Base-by-base conservation (phyloP, 2,797 vertebrate species). In the Clarias pachynema region DNA sequence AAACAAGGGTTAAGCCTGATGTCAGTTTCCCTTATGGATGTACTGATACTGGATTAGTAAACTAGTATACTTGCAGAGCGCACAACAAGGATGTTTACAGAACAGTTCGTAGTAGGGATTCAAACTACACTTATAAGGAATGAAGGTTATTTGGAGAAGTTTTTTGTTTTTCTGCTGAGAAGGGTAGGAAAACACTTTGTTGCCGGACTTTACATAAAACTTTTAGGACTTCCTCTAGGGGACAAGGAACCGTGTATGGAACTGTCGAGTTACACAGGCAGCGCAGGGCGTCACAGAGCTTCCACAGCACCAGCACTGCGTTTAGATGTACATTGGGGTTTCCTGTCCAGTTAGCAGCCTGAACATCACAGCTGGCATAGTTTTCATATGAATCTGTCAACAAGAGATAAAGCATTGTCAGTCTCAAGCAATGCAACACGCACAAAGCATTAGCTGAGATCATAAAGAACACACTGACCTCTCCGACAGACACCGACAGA, bases 331-430 rank as follows among this genome's bases (percentile, higher is more conserved):
- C 72, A 98, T 86, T 0, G 98, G 98, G 0, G 97, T 98, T 95
- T 99, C 98, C 86, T 99, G 98, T 85, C 98, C 98, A 0, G 98
- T 99, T 81, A 99, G 96, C 77, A 99, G 96, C 91, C 98, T 93
- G 94, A 99, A 99, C 98, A 99, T 99, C 89, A 98, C 97, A 0
- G 98, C 98, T 3, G 95, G 95, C 95, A 96, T 96, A 18, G 95
- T 96, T 92, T 95, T 96, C 95, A 96, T 96, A 90, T 90, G 95
- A 91, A 96, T 96, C 95, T 96, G 90, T 66, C 56, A 93, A 88
- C 85, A 84, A 79, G 53, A 88, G 81, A 80, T 5, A 83, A 70
- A 86, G 16, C 60, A 26, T 3, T 0, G 0, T 68, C 20, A 84
- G 29, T 82, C 66, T 56, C 60, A 77, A n/a, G 49, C 16, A 53